Conservation (phyloP, 1,140 invertebrate species). For the Saxidomus purpurata region DNA sequence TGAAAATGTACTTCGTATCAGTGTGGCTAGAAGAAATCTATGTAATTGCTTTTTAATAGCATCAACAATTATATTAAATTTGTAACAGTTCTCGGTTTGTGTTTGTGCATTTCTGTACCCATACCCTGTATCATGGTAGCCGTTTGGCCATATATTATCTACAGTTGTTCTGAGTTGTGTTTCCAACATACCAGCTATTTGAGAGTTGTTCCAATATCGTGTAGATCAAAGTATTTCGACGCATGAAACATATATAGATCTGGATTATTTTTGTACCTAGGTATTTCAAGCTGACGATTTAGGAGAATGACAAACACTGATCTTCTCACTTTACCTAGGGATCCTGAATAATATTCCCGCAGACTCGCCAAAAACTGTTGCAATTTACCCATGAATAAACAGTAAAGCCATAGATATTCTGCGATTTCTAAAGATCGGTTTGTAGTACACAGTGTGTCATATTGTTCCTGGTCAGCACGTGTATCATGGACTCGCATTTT, state of each 20-base stretch:
- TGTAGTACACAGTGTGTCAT: not conserved
- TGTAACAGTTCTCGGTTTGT: not conserved
- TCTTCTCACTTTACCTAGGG: not conserved
- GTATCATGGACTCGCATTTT: not conserved
- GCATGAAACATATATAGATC: not conserved
- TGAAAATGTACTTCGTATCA: not conserved
- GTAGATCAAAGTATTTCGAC: not conserved
- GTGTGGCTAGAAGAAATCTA: not conserved
- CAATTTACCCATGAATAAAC: not conserved
- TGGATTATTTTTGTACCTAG: no score
- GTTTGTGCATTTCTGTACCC: not conserved
- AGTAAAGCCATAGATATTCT: not conserved
- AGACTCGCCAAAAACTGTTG: not conserved
- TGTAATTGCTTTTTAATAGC: not conserved
- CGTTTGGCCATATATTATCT: not conserved
- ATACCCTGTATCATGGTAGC: not conserved
- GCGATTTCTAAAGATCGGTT: not conserved
- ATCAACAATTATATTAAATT: not conserved
- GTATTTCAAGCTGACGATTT: not conserved
- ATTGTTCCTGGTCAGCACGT: no score
- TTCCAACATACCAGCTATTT: not conserved
- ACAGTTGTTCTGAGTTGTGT: not conserved
- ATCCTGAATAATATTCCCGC: not conserved
- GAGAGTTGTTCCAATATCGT: not conserved
- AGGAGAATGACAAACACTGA: not conserved